Base-by-base conservation (phyloP, 2,797 vertebrate genomes). In the Spinibarbus caldwelli region DNA sequence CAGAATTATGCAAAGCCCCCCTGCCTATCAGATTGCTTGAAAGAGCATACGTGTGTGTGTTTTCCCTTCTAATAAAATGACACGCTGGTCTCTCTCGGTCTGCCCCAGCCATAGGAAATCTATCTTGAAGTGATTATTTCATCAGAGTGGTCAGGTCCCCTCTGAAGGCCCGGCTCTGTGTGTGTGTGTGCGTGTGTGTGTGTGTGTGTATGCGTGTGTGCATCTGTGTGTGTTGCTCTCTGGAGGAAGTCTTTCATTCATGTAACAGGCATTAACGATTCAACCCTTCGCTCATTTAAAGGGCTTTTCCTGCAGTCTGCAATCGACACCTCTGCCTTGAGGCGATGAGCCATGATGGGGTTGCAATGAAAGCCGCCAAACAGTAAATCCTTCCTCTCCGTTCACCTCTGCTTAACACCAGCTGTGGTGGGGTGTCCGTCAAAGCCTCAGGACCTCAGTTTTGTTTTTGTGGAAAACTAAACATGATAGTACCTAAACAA, bases 311-410 rank as follows among this genome's bases (percentile, higher is more conserved):
- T 94, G 93, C 94, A 91, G 93, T 91, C 93, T 92, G 80, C 86
- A 92, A 91, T 93, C 93, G 93, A 95, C 95, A 95, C 94, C 93
- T 95, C 93, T 52, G 78, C 93, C 95, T 95, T 91, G 91, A 92
- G 94, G 94, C 94, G 92, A 93, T 94, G 94, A 93, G 93, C 92
- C 89, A 90, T 94, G 93, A 94, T 94, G 94, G 94, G 93, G 92
- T 94, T 94, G 93, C 93, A 94, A 94, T 94, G 95, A 95, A 95
- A 93, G 91, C 93, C 93, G 93, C 94, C 92, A 92, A 93, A 94
- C 92, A 94, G 93, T 93, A 94, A 95, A 94, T 93, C 92, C 92
- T 90, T 89, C 72, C 0, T 90, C 92, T 94, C 91, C 92, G 92
- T 91, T 95, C 93, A 94, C 90, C 89, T 84, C 10, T 73, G 52